These are phyloP conservation scores for Gorsachius goisagi DNA, from an alignment of 2,113 vertebrate genomes.

Conservation along the genomic window DNA sequence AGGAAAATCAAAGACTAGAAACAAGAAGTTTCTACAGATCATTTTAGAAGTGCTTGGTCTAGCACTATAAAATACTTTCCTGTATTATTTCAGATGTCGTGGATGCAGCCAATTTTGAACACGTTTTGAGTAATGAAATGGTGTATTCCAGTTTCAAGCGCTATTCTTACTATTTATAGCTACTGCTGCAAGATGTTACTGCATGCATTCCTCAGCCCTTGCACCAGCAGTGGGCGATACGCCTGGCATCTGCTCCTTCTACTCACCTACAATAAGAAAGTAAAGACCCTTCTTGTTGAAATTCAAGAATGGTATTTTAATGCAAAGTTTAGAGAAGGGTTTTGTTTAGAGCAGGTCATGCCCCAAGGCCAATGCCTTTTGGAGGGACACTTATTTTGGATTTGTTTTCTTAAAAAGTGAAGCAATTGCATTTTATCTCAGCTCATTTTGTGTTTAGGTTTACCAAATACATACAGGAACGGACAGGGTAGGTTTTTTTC, in stretches of 20 bases:
- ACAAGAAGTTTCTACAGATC: not conserved
- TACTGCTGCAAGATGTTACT: not conserved
- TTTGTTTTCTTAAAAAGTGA: not conserved
- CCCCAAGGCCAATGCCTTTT: not conserved
- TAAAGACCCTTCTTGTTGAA: not conserved
- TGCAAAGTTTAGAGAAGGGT: not conserved
- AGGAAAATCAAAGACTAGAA: not conserved
- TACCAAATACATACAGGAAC: not conserved
- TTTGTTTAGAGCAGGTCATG: not conserved
- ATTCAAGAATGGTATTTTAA: conserved; percentile 13
- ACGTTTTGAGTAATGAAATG: conserved; percentile 5
- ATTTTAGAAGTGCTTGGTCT: not conserved
- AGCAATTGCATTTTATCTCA: not conserved
- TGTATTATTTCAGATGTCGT: not conserved
- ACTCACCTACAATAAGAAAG: not conserved
- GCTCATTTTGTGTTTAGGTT: not conserved
- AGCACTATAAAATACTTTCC: not conserved
- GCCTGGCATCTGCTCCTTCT: not conserved
- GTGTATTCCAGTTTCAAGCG: not conserved
- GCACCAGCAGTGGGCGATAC: not conserved
- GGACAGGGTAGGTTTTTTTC: accelerated
- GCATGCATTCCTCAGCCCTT: not conserved
- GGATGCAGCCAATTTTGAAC: not conserved
- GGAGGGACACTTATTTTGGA: not conserved
- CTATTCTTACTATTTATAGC: not conserved